Conservation (phyloP, 2,888 invertebrate genomes). For the Microctonus hyperodae region DNA sequence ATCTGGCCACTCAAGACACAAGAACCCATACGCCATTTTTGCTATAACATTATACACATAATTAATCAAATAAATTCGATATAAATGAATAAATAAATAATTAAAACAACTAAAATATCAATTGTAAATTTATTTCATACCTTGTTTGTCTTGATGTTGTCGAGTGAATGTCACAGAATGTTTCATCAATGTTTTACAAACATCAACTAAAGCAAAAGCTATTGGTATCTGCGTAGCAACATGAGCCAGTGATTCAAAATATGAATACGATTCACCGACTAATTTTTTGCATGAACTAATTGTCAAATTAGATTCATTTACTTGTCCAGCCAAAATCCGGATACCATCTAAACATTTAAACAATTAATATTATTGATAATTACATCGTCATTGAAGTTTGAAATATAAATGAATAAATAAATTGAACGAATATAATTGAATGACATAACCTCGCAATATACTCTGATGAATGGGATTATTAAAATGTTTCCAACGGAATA, state of each 20-base stretch:
- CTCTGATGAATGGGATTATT: slow-evolving; percentile 60
- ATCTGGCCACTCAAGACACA: slow-evolving; percentile 53
- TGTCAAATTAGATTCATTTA: slow-evolving; percentile 45
- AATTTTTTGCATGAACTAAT: slow-evolving; percentile 56
- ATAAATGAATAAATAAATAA: background rate
- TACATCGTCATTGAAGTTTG: background rate
- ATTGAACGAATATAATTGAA: background rate
- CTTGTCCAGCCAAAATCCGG: slow-evolving; percentile 52
- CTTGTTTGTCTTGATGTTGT: slow-evolving; percentile 52
- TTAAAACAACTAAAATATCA: background rate
- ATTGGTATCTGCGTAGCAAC: slow-evolving; percentile 59
- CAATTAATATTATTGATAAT: background rate
- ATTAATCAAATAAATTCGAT: slow-evolving; percentile 8
- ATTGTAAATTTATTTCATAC: slow-evolving; percentile 41
- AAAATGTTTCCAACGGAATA: slow-evolving; percentile 73
- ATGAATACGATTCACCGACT: slow-evolving; percentile 58
- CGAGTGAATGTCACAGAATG: slow-evolving; percentile 52
- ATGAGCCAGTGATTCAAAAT: slow-evolving; percentile 57
- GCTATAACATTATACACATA: slow-evolving; percentile 44
- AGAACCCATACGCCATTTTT: slow-evolving; percentile 53
- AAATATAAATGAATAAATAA: background rate
- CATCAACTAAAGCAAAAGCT: slow-evolving; percentile 53
- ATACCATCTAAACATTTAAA: slow-evolving; percentile 49
- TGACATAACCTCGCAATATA: slow-evolving; percentile 52
- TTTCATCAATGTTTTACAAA: slow-evolving; percentile 56